Conservation (phyloP, 2,888 invertebrate genomes). For the Athetis lepigone region DNA sequence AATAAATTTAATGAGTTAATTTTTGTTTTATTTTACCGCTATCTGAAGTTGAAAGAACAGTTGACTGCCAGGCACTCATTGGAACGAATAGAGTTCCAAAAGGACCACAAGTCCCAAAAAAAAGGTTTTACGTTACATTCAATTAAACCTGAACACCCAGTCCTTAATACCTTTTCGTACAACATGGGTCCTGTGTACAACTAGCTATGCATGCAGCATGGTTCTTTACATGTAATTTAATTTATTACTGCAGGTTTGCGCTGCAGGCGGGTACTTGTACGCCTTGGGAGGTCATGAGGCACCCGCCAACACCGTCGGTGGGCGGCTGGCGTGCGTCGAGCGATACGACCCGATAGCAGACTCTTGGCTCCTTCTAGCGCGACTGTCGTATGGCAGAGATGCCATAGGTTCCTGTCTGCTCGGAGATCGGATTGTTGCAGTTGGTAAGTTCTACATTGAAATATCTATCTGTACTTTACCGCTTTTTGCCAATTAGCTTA, state of each 20-base stretch:
- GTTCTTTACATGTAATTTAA: neutral
- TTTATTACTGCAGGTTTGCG: conserved; percentile 90
- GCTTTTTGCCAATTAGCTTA: too few species aligned
- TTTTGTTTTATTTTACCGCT: too few species aligned
- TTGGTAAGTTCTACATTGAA: conserved; percentile 91
- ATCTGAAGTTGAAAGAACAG: too few species aligned
- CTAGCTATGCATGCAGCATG: too few species aligned
- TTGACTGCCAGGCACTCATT: too few species aligned
- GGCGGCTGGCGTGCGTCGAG: conserved; percentile 97
- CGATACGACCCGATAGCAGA: conserved; percentile 95
- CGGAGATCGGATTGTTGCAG: conserved; percentile 95
- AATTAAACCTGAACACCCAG: too few species aligned
- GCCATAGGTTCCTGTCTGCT: conserved; percentile 96
- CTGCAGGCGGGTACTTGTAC: conserved; percentile 96
- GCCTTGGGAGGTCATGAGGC: conserved; percentile 98
- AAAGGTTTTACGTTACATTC: too few species aligned
- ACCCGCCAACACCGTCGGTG: conserved; percentile 93
- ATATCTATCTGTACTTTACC: neutral
- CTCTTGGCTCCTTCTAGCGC: conserved; percentile 96
- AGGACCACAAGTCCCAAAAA: too few species aligned
- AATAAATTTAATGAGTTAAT: too few species aligned
- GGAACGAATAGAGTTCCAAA: too few species aligned
- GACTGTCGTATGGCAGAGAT: conserved; percentile 95
- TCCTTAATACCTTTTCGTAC: too few species aligned
- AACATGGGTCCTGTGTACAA: too few species aligned